Evolutionary conservation across 2,888 invertebrate genomes (phyloP), one percentile per base, ranked within the genome.

Genomic region (Drosophila pseudotalamancana): DNA sequence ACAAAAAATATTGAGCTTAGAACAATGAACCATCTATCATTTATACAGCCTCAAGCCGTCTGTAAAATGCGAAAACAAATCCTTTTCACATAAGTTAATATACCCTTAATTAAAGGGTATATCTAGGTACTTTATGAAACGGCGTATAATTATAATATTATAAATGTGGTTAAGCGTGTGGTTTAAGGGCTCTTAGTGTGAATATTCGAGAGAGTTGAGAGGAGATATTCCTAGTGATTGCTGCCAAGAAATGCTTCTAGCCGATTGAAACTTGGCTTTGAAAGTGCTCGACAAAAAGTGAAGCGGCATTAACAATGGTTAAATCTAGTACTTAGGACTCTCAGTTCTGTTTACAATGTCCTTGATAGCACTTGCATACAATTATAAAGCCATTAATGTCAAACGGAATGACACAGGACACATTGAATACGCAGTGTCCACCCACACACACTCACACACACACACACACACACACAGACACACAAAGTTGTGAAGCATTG

Each of bases 341-440:
- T 31, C 19, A 35, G 4, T 25, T 9, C 29, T 14, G 43, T n/a
- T 55, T 16, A 11, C 23, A 27, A 43, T 37, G 21, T 39, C 18
- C 25, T 40, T 46, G 50, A 39, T 32, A 21, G 53, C 23, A 23
- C 21, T 56, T 67, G 63, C 56, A 49, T 67, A 57, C 72, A 78
- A 75, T 75, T 78, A 78, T 75, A 69, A 75, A 63, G 57, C 71
- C 75, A 78, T 78, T 78, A 73, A 65, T 67, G 66, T 57, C 61
- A 71, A 62, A 46, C 51, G 40, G 34, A 65, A 19, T 57, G 73
- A 71, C 65, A 55, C 53, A 60, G 57, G 31, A 57, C 65, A 61
- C 60, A 49, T 62, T 46, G n/a, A n/a, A n/a, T n/a, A n/a, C n/a
- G n/a, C 32, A 40, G 5, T 40, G 49, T 56, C 25, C 56, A 53